Evolutionary conservation across 2,113 vertebrate genomes (phyloP).

Genomic region (Alligator mississippiensis): DNA sequence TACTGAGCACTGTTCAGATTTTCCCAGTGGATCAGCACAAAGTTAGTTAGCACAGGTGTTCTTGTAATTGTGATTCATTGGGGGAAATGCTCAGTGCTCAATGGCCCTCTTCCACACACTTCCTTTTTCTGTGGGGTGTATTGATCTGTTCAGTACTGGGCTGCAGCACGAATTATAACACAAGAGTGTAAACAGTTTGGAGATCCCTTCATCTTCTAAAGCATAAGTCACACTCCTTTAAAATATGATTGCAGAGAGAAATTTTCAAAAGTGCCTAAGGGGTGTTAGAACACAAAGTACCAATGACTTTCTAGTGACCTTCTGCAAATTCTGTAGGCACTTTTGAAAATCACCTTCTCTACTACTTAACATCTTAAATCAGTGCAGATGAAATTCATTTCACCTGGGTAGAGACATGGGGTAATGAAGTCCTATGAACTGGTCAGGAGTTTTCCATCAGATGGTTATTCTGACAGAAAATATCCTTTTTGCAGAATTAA

Average conservation of each 20-base stretch:
- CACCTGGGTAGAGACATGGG: not conserved
- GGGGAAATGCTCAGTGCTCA: slow-evolving; percentile 71
- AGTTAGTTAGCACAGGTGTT: slow-evolving; percentile 81
- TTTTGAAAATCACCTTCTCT: slow-evolving; percentile 20
- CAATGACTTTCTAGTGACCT: slow-evolving; percentile 15
- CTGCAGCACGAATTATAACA: slow-evolving; percentile 36
- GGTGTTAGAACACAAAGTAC: slow-evolving; percentile 37
- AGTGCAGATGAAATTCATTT: not conserved
- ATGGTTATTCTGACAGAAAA: not conserved
- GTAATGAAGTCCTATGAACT: not conserved
- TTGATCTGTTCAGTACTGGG: slow-evolving; percentile 62
- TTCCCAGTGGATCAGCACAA: slow-evolving; percentile 71
- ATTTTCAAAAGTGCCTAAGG: slow-evolving; percentile 2
- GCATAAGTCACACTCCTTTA: slow-evolving; percentile 51
- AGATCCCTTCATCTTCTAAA: slow-evolving; percentile 60
- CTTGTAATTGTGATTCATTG: slow-evolving; percentile 81
- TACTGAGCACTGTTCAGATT: slow-evolving; percentile 70
- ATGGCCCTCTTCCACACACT: slow-evolving; percentile 57
- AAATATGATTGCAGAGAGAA: slow-evolving; percentile 49
- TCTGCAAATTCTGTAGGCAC: not conserved
- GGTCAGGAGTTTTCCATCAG: not conserved
- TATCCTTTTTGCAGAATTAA: not conserved
- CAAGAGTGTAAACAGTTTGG: slow-evolving; percentile 31
- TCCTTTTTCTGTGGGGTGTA: slow-evolving; percentile 61
- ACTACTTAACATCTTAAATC: not conserved